Conservation (phyloP, 2,888 invertebrate species). For the Pardosa pseudoannulata region DNA sequence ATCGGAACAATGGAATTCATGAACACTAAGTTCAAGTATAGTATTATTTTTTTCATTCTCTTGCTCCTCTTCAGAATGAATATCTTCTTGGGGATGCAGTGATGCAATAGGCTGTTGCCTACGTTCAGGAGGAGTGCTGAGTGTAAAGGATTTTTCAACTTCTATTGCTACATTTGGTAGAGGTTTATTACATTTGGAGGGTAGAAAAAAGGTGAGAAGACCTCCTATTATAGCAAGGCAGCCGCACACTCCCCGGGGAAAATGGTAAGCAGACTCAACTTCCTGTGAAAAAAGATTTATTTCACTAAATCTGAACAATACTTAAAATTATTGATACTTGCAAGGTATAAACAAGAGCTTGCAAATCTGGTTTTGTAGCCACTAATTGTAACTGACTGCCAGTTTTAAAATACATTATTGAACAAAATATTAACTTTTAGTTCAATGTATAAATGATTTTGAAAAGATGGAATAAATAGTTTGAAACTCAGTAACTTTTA, state of each 20-base stretch:
- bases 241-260: conserved; percentile 71
- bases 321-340: no score
- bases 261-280: conserved; percentile 51
- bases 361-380: no score
- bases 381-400: no score
- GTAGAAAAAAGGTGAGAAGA: conserved; percentile 69
- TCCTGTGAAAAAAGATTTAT: conserved; percentile 52
- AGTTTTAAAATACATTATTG: no score
- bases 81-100: conserved; percentile 3
- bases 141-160: conserved; percentile 60
- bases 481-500: no score
- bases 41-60: conserved; percentile 54
- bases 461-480: no score
- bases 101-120: conserved; percentile 15
- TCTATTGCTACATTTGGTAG: conserved; percentile 73
- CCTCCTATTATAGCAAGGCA: conserved; percentile 67
- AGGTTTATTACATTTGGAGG: conserved; percentile 65
- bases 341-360: no score
- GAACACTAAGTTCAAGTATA: conserved; percentile 35
- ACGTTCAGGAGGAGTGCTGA: conserved; percentile 14
- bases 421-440: no score
- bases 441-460: no score
- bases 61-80: conserved; percentile 26
- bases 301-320: background rate
- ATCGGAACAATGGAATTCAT: conserved; percentile 20